Base-by-base conservation (phyloP, 2,888 invertebrate genomes). In the Cerastoderma edule region DNA sequence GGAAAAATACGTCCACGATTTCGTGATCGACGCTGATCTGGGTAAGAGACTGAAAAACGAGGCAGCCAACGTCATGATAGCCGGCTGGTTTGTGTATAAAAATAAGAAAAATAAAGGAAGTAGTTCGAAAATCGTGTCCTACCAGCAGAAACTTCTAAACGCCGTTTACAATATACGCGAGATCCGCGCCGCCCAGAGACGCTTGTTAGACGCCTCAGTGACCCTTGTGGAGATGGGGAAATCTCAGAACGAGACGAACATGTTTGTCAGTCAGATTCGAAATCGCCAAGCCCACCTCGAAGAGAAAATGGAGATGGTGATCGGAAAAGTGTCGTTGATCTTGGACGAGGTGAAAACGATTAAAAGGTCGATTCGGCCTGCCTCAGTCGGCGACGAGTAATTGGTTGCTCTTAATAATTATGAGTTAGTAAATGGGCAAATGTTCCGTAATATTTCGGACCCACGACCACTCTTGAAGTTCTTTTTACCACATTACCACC, bases 1-100 rank as follows among this genome's bases (percentile, higher is more conserved):
- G 6, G 92, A 92, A 80, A 92, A 91, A 76, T 92, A 91, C 77
- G 92, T 92, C 8, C 92, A 92, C 77, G 91, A 92, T 74, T 92
- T 92, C 78, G 92, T 92, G 10, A 89, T 91, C n/a, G 92, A 91
- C 72, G 90, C 91, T 5, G 90, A 91, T 70, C 79, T 92, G 33
- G 91, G 89, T 69, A 91, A 92, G 72, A 80, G 86, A 28, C 80
- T 89, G 24, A 90, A 90, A 67, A 83, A 88, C 65, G 90, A 91
- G 35, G 92, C 92, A 0, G 91, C 92, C 3, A 91, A 91, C 78
- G 89, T 91, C 8, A 85, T 91, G 69, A 89, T 89, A 67, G 89
- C 89, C 28, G 91, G 91, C 16, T 91, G 91, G 92, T 86, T 90
- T 72, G 84, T 91, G 5, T 91, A 91, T 83, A 91, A 89, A 63